Evolutionary conservation across 1,140 invertebrate genomes (phyloP).

Genomic region (Drosophila cardini): DNA sequence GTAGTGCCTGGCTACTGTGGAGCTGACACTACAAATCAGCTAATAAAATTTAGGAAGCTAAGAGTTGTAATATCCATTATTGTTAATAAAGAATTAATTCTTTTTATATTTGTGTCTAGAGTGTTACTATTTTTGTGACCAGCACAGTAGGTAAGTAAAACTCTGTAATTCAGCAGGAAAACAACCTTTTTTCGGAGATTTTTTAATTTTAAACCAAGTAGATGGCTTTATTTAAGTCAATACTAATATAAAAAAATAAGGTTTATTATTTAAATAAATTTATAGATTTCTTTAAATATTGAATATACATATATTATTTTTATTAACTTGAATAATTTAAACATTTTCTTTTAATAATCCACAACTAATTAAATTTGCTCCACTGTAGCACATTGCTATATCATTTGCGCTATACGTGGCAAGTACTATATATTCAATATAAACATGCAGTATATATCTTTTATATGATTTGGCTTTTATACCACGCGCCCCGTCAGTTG

Average conservation of each 20-base stretch:
- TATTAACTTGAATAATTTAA: too few relatives aligned
- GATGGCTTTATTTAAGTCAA: too few relatives aligned
- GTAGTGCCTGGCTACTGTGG: slow-evolving; percentile 55
- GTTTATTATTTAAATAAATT: background rate
- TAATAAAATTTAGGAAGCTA: slow-evolving; percentile 17
- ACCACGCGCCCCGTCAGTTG: slow-evolving; percentile 66
- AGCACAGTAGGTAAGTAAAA: too few relatives aligned
- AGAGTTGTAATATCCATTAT: slow-evolving; percentile 33
- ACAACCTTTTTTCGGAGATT: too few relatives aligned
- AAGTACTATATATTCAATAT: slow-evolving; percentile 51
- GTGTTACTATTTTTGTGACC: too few relatives aligned
- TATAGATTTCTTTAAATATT: too few relatives aligned
- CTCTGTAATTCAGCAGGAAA: too few relatives aligned
- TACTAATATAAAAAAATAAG: too few relatives aligned
- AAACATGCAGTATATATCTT: slow-evolving; percentile 72
- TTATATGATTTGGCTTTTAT: slow-evolving; percentile 66
- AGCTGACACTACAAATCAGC: slow-evolving; percentile 16
- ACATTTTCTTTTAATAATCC: too few relatives aligned
- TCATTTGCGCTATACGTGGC: slow-evolving; percentile 39
- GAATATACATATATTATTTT: too few relatives aligned
- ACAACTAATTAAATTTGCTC: background rate
- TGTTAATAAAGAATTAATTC: background rate
- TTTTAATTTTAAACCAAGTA: too few relatives aligned
- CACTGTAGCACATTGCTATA: slow-evolving; percentile 50
- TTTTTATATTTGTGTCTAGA: too few relatives aligned